Base-by-base conservation (phyloP, 2,888 invertebrate species). In the Podotricha telesiphe region DNA sequence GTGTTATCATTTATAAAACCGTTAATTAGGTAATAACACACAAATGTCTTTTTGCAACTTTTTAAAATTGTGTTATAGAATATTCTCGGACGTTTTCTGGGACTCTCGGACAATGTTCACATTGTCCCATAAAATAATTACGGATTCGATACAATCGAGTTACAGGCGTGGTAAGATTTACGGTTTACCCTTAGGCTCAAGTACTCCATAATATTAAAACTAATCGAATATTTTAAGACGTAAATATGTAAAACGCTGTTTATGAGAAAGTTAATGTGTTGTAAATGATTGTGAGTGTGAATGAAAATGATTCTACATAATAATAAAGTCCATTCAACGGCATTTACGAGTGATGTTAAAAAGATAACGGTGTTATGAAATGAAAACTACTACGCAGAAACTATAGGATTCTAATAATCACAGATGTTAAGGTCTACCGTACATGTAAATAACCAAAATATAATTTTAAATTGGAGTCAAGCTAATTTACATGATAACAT, bases 321-420 rank as follows among this genome's bases (percentile, higher is more conserved):
- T 20, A 45, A 20, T 64, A 62, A 47, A 53, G 42, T 40, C 17
- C 72, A 58, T 63, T 63, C 40, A 65, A 17, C 70, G 40, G 34
- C 22, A 63, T 59, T 70, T 67, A 68, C 64, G 70, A 68, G 61
- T 68, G 53, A 70, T 69, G 65, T 71, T 70, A 65, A 72, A 70
- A 28, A 47, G 80, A 85, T 82, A 83, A 80, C 72, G 71, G 69
- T 62, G 75, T 77, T 76, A 79, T 74, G 75, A 76, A 79, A 81
- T 80, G 81, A 84, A 82, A 83, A 78, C 78, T 82, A 82, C 75
- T 74, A 76, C 74, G 75, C 74, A 74, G 70, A 76, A 75, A 69
- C 71, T 72, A 77, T 78, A 82, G 81, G 82, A 83, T 80, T 83
- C 83, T n/a, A n/a, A n/a, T 85, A 88, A 87, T 86, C 85, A 82